These are phyloP conservation scores for Phorcus lineatus DNA, from an alignment of 2,888 invertebrate species.

Conservation along the genomic window DNA sequence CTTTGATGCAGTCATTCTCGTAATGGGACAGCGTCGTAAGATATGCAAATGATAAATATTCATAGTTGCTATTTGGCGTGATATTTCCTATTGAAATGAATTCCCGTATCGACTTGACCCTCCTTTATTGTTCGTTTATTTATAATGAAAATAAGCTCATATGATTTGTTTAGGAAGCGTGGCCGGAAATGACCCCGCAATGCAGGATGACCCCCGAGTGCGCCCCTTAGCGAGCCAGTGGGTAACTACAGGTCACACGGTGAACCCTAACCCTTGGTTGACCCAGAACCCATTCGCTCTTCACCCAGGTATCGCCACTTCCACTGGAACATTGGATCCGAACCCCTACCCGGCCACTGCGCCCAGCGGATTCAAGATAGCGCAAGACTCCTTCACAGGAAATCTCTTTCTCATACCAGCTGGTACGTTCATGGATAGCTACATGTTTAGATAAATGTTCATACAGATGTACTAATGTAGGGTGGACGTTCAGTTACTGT, in stretches of 20 bases:
- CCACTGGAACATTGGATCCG: constrained; percentile 45
- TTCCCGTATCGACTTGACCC: no score
- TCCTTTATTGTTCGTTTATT: no score
- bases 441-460: no score
- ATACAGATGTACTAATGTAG: no score
- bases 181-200: constrained; percentile 28
- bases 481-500: no score
- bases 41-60: no score
- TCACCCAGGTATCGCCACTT: constrained; percentile 38
- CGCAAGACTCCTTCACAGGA: constrained; percentile 89
- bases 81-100: no score
- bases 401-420: constrained; percentile 81
- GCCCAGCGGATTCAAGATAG: constrained; percentile 85
- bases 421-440: background rate
- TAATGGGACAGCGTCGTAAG: no score
- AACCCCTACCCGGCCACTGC: constrained; percentile 39
- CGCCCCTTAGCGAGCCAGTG: constrained; percentile 41
- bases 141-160: no score
- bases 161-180: constrained; percentile 5
- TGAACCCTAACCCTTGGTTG: constrained; percentile 56
- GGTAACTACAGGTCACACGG: constrained; percentile 38
- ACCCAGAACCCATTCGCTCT: constrained; percentile 55
- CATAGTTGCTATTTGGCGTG: no score
- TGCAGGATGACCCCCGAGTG: constrained; percentile 37
- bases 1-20: no score